Evolutionary conservation across 2,888 invertebrate species (phyloP).

Genomic region (Piscicola geometra): DNA sequence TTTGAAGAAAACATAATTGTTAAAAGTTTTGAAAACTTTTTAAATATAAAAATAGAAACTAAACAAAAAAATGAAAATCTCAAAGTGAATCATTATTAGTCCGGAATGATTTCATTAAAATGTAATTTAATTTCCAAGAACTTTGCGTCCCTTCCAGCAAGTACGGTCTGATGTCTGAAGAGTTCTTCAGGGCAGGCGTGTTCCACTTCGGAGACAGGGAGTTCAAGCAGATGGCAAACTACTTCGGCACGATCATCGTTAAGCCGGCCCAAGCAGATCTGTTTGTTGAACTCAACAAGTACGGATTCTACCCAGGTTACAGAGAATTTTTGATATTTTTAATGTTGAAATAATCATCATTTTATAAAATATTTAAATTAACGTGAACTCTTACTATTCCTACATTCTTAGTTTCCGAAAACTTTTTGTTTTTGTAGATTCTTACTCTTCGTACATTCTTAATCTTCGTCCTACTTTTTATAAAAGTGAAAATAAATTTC

Average conservation of each 20-base stretch:
- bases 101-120: not conserved
- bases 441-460: no score
- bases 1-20: no score
- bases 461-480: no score
- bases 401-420: no score
- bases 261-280: conserved; percentile 54
- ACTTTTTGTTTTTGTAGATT: no score
- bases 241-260: conserved; percentile 55
- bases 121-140: not conserved
- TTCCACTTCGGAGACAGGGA: conserved; percentile 56
- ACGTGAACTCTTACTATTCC: no score
- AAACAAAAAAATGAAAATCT: not conserved
- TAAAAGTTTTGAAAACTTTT: no score
- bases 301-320: conserved; percentile 52
- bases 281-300: conserved; percentile 50
- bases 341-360: not conserved
- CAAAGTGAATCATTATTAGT: not conserved
- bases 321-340: not conserved
- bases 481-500: no score
- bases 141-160: conserved; percentile 18
- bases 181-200: conserved; percentile 54
- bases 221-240: conserved; percentile 53
- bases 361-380: not conserved
- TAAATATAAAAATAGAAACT: no score
- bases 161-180: conserved; percentile 53